Evolutionary conservation across 2,797 vertebrate species (phyloP).

Genomic region (Pseudotriccus pelzelni): DNA sequence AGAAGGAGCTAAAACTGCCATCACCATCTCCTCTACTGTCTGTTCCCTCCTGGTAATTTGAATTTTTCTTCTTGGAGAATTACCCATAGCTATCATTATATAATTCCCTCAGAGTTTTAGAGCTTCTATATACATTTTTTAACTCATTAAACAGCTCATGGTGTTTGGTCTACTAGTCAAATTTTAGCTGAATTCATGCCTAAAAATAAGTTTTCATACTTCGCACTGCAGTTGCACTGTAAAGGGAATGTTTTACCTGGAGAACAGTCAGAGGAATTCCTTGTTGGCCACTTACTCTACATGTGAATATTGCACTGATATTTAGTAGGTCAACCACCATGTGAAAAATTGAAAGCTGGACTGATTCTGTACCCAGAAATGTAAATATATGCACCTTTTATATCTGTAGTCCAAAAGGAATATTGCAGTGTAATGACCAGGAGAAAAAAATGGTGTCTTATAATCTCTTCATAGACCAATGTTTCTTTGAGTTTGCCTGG

Average conservation of each 20-base stretch:
- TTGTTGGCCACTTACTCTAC: not conserved
- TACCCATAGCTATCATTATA: not conserved
- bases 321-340: not conserved
- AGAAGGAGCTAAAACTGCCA: not conserved
- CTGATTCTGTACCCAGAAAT: not conserved
- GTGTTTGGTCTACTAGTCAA: not conserved
- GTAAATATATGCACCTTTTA: not conserved
- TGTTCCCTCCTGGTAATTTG: not conserved
- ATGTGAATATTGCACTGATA: not conserved
- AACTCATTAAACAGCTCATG: not conserved
- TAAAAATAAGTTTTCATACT: not conserved
- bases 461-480: not conserved
- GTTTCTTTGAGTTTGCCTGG: not conserved
- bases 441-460: not conserved
- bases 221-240: not conserved
- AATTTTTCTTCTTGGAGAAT: slow-evolving; percentile 18
- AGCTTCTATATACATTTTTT: not conserved
- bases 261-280: not conserved
- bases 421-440: not conserved
- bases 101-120: not conserved
- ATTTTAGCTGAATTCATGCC: not conserved
- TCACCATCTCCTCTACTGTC: not conserved
- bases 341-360: not conserved
- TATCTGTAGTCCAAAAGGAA: not conserved
- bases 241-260: not conserved